Evolutionary conservation across 2,113 vertebrate species (phyloP), one percentile per base, ranked within the genome.

Genomic region (Platanista minor): DNA sequence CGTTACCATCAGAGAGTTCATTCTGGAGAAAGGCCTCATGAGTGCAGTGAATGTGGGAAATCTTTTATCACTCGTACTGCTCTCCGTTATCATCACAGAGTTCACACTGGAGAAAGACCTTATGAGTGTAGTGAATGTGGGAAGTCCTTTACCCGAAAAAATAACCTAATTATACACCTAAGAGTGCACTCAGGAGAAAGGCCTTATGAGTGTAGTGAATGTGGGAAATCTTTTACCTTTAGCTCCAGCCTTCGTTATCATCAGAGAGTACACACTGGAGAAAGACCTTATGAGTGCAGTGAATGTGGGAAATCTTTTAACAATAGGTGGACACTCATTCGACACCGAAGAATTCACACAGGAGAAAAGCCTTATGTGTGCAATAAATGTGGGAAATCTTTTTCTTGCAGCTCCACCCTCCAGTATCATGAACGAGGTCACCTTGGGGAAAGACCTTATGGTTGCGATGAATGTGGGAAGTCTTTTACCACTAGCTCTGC

Each of bases 251-350:
- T 94, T 41, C 72, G 72, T 81, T 87, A 72, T 15, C 94, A 91
- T 61, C 83, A 81, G 6, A 54, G 80, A 69, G 36, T 90, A n/a
- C 93, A 94, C 57, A 89, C 75, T 43, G 92, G 86, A 72, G 86
- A 89, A 89, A 94, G 77, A 33, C 92, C 86, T 29, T 94, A 89
- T 54, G 86, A 82, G 11, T 94, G 92, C 23, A 15, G 27, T 82
- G 85, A 94, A 27, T 94, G 93, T 75, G 86, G 86, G 23, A 94
- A 94, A 57, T 89, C 78, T n/a, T 89, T 90, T 83, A 80, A 87
- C 72, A 67, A 80, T 21, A 59, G 83, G 23, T 93, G 83, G 83
- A 93, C 83, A 1, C 92, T 93, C 39, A 64, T 83, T 66, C 86
- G 46, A 41, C 94, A 95, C 81, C 87, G 25, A 36, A 83, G 87